phyloP scores from a whole-genome alignment of 2,113 vertebrate genomes.

The Myotis brandtii region DNA sequence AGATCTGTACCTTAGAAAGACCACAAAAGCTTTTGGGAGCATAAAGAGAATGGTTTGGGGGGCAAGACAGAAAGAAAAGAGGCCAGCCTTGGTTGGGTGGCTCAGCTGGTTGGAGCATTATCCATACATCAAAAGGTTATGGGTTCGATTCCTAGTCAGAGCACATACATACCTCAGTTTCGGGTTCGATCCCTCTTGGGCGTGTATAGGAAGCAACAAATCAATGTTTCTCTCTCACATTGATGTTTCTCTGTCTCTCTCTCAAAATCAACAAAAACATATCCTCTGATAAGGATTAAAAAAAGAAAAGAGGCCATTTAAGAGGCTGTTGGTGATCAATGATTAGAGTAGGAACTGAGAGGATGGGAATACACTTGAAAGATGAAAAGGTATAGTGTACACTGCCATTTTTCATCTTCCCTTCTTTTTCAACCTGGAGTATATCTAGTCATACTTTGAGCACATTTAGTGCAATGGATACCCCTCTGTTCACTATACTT shows the following conservation, averaged over 20 bases:
- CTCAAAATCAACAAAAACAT: background rate
- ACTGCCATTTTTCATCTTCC: background rate
- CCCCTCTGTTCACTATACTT: conserved; percentile 73
- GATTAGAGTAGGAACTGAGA: background rate
- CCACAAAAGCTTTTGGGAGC: background rate
- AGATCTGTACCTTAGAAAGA: conserved; percentile 32
- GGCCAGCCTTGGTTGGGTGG: background rate
- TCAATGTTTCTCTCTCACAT: background rate
- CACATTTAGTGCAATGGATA: background rate
- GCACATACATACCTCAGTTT: background rate
- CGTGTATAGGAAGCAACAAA: background rate
- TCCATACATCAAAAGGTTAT: background rate
- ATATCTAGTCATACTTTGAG: background rate
- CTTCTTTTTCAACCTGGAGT: background rate
- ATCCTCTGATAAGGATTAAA: background rate
- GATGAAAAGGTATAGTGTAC: accelerated
- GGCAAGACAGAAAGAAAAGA: background rate
- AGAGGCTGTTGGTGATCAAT: background rate
- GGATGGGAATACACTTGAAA: background rate
- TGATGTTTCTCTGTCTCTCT: background rate
- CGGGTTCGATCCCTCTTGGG: background rate
- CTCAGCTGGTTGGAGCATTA: background rate
- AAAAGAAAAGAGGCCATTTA: background rate
- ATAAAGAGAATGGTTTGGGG: background rate
- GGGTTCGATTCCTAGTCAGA: background rate